Evolutionary conservation across 1,140 invertebrate species (phyloP).

Genomic region (Drosophila orosa): DNA sequence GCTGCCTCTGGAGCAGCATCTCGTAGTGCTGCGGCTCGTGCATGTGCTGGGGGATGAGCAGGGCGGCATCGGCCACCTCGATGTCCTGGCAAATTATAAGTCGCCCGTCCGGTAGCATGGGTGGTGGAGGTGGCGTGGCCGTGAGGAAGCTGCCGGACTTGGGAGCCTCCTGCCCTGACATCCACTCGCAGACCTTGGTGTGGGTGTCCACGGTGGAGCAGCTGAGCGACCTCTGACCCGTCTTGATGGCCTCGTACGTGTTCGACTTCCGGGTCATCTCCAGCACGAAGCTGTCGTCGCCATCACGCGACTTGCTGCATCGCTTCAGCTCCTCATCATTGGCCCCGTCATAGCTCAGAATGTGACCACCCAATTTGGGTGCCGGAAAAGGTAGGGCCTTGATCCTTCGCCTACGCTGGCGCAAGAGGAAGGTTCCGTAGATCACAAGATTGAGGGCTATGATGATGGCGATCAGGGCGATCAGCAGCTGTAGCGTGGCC

Average conservation of each 20-base stretch:
- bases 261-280: conserved; percentile 83
- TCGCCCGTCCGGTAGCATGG: conserved; percentile 85
- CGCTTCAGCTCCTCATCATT: conserved; percentile 83
- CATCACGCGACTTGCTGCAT: conserved; percentile 74
- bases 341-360: conserved; percentile 78
- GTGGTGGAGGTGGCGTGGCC: conserved; percentile 85
- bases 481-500: conserved; percentile 88
- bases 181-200: conserved; percentile 94
- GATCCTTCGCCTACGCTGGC: conserved; percentile 66
- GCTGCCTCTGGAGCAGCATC: conserved; percentile 68
- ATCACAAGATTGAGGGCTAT: conserved; percentile 90
- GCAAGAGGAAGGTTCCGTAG: conserved; percentile 71
- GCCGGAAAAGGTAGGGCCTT: conserved; percentile 48
- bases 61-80: conserved; percentile 69
- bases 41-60: conserved; percentile 72
- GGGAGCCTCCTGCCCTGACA: conserved; percentile 87
- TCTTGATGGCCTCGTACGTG: conserved; percentile 86
- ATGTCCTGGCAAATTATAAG: conserved; percentile 83
- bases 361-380: conserved; percentile 73
- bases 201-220: conserved; percentile 92
- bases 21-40: conserved; percentile 68
- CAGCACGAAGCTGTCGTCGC: conserved; percentile 80
- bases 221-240: conserved; percentile 85
- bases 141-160: conserved; percentile 80
- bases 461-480: conserved; percentile 91